Evolutionary conservation across 2,888 invertebrate species (phyloP).

Genomic region (Hydraecia micacea): DNA sequence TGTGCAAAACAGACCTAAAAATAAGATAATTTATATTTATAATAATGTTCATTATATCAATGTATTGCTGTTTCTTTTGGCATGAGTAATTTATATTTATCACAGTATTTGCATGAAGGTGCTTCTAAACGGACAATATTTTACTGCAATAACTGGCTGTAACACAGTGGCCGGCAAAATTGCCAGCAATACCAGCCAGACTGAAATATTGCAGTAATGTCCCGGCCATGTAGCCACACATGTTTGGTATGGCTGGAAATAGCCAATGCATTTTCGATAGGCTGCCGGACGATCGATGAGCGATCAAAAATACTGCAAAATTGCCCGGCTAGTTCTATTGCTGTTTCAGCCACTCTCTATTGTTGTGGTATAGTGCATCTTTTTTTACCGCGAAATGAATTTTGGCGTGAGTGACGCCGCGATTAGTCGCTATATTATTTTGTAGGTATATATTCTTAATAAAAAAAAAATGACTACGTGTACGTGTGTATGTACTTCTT

Average conservation of each 20-base stretch:
- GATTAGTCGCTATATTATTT: too few relatives aligned
- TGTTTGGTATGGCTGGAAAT: neutral
- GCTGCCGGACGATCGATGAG: too few relatives aligned
- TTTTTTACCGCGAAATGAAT: neutral
- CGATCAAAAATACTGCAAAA: too few relatives aligned
- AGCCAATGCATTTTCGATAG: neutral
- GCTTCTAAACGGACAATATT: neutral
- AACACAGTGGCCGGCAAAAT: neutral
- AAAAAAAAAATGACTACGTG: too few relatives aligned
- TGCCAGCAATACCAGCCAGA: neutral
- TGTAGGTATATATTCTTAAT: too few relatives aligned
- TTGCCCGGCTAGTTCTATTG: neutral
- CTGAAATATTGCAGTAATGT: neutral
- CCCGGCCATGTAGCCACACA: neutral
- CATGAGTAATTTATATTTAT: neutral
- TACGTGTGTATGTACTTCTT: too few relatives aligned
- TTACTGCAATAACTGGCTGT: too few relatives aligned
- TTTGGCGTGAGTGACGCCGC: too few relatives aligned
- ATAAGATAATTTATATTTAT: neutral
- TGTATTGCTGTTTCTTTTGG: constrained; percentile 5
- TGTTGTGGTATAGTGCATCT: neutral
- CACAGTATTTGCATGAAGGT: neutral
- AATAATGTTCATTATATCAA: neutral
- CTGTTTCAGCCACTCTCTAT: neutral
- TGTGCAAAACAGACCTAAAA: constrained; percentile 5